Percentiles rank a stretch among this genome's conserved stretches.
Conservation (phyloP, 2,888 invertebrate genomes). For the Gortyna flavago region DNA sequence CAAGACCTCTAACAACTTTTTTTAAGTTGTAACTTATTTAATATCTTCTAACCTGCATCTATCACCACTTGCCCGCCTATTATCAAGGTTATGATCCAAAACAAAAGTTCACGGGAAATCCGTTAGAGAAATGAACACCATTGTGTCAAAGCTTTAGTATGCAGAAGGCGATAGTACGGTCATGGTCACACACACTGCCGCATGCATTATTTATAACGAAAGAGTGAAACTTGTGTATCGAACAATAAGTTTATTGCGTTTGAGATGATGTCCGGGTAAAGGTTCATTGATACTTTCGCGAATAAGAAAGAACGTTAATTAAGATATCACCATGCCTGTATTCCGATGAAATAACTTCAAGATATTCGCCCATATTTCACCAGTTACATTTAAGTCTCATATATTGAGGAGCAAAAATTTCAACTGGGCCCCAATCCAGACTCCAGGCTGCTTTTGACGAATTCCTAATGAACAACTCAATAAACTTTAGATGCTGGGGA, state of each 20-base stretch:
- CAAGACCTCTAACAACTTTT: neutral
- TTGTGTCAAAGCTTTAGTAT: conserved; percentile 79
- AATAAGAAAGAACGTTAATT: neutral
- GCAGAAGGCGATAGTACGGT: conserved; percentile 73
- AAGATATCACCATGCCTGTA: neutral
- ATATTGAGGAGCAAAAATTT: neutral
- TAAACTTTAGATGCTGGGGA: neutral
- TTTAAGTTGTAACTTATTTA: neutral
- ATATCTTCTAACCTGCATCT: neutral
- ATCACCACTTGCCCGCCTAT: conserved; percentile 11
- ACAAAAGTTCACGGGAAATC: conserved; percentile 73
- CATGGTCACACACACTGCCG: conserved; percentile 77
- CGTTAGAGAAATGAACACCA: conserved; percentile 78
- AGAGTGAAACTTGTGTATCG: conserved; percentile 83
- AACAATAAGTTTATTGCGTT: conserved; percentile 72
- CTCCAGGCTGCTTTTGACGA: neutral
- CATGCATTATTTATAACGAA: conserved; percentile 86
- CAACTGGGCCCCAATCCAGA: neutral
- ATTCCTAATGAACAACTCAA: neutral
- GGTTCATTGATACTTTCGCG: neutral
- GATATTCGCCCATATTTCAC: neutral
- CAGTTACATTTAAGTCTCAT: neutral
- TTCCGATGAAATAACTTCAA: neutral
- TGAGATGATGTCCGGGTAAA: conserved; percentile 46
- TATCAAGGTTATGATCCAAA: conserved; percentile 62